Percentiles rank a stretch among this genome's conserved stretches.
Conservation (phyloP, 2,797 vertebrate species). For the Ctenopoma multispine region DNA sequence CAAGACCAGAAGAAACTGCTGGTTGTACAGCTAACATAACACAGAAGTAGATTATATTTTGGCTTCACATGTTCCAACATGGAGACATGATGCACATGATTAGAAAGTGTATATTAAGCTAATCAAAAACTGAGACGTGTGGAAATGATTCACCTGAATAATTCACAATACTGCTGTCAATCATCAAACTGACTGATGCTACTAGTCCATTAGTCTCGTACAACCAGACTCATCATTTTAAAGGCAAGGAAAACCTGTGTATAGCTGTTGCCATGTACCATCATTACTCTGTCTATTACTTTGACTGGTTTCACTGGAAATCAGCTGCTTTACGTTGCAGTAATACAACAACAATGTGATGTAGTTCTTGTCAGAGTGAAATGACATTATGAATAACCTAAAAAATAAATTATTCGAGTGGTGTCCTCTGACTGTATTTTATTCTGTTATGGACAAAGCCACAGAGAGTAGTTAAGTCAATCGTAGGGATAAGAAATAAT, state of each 20-base stretch:
- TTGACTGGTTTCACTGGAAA: conserved; percentile 27
- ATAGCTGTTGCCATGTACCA: conserved; percentile 22
- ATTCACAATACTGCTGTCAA: too few relatives aligned
- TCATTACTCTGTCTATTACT: conserved; percentile 39
- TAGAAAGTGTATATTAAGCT: too few relatives aligned
- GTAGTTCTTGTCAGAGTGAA: neutral
- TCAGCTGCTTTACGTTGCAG: conserved; percentile 39
- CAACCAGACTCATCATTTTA: neutral
- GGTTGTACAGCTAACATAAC: too few relatives aligned
- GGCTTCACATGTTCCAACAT: too few relatives aligned
- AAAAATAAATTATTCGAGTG: neutral
- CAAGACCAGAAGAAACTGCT: neutral
- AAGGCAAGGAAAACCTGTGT: conserved; percentile 39
- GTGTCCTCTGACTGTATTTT: conserved; percentile 7
- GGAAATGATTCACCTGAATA: too few relatives aligned
- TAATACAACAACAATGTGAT: conserved; percentile 18
- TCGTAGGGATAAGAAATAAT: conserved; percentile 18
- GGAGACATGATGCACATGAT: too few relatives aligned
- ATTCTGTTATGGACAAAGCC: neutral
- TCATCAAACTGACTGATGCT: too few relatives aligned
- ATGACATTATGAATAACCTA: neutral
- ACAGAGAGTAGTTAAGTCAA: conserved; percentile 18
- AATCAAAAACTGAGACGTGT: too few relatives aligned
- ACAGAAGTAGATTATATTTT: too few relatives aligned
- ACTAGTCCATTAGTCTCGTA: too few relatives aligned